These are phyloP conservation scores for Regulus satrapa DNA, from an alignment of 2,113 vertebrate species.

Conservation along the genomic window DNA sequence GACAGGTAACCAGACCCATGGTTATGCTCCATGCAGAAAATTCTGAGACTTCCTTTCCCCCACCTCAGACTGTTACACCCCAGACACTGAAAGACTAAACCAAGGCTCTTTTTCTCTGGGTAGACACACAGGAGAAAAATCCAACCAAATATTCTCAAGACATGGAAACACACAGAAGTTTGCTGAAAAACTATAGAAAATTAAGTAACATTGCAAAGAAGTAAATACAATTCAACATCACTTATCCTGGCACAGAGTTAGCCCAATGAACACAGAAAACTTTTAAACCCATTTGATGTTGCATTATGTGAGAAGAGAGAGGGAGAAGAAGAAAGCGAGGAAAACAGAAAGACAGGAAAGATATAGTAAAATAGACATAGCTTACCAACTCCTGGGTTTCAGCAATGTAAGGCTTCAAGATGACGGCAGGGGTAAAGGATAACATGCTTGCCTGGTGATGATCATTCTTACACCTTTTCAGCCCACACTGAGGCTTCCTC, in stretches of 20 bases:
- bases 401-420: background rate
- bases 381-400: background rate
- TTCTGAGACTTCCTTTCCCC: background rate
- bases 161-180: background rate
- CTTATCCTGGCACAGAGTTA: background rate
- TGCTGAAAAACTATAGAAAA: background rate
- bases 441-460: rapidly evolving
- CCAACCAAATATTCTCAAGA: background rate
- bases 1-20: background rate
- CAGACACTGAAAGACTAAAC: background rate
- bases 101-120: background rate
- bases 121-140: background rate
- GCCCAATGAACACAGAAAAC: background rate
- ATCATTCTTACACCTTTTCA: background rate
- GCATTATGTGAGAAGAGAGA: background rate
- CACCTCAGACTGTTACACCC: background rate
- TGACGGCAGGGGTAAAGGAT: background rate
- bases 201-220: background rate
- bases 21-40: background rate
- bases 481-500: background rate
- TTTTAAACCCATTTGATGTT: rapidly evolving
- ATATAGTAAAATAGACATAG: background rate
- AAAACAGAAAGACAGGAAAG: background rate
- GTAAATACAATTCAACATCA: background rate
- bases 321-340: background rate